A percentile compares a stretch with the other conserved stretches of the same genome.
phyloP scores from a whole-genome alignment of 2,797 vertebrate species.

The Gymnoscopelus microlampas region DNA sequence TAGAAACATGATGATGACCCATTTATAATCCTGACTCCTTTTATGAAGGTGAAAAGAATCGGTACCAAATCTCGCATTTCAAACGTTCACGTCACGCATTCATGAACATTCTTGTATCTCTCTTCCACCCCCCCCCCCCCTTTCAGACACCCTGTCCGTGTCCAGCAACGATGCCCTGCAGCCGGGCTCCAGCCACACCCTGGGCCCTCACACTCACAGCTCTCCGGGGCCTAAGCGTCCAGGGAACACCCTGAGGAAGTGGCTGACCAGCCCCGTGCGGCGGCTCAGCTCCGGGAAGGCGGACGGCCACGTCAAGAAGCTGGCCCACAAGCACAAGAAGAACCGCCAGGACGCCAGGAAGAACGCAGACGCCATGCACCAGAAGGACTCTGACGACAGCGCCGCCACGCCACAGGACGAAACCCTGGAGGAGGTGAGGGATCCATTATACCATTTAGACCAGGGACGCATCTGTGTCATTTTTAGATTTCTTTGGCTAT shows the following conservation, averaged over 20 bases:
- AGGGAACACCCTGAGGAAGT: slow-evolving; percentile 94
- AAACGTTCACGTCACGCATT: neutral
- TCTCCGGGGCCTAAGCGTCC: slow-evolving; percentile 93
- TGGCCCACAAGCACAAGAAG: slow-evolving; percentile 98
- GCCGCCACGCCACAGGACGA: slow-evolving; percentile 95
- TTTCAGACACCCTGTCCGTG: slow-evolving; percentile 90
- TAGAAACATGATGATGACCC: no score
- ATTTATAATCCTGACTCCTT: no score
- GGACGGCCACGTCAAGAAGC: slow-evolving; percentile 93
- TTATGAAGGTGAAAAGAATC: no score
- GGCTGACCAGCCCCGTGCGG: slow-evolving; percentile 96
- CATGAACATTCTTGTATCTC: neutral
- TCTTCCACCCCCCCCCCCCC: slow-evolving; percentile 12
- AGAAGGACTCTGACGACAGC: slow-evolving; percentile 94
- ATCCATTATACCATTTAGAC: neutral
- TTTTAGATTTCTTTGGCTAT: no score
- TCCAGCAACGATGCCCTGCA: slow-evolving; percentile 95
- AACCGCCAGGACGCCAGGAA: slow-evolving; percentile 89
- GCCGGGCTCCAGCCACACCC: slow-evolving; percentile 88
- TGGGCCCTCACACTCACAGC: slow-evolving; percentile 84
- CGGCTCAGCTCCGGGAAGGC: slow-evolving; percentile 96
- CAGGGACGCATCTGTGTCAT: no score
- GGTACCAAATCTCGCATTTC: neutral
- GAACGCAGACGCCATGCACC: slow-evolving; percentile 84
- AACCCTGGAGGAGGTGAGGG: slow-evolving; percentile 90